Base-by-base conservation (phyloP, 2,113 vertebrate genomes). In the Alosa alosa region DNA sequence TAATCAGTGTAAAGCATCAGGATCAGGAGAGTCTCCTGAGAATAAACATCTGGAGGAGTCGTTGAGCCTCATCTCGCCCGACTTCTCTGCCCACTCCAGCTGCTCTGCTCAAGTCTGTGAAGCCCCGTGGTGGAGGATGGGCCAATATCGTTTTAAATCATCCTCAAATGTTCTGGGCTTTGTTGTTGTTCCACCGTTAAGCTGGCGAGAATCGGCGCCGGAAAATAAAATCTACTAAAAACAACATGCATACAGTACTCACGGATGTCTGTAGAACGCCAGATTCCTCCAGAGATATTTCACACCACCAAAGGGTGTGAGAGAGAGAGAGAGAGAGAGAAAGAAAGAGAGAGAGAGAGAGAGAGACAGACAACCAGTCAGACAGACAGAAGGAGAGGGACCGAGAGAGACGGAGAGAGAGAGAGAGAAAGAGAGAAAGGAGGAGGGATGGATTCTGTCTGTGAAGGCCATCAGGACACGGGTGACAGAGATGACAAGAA, bases 351-450 rank as follows among this genome's bases (percentile, higher is more conserved):
- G 11, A 52, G 85, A 82, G 72, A 82, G 45, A 86, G 20, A 8
- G 31, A 31, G 31, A 31, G 31, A 31, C 0, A 31, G 31, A 31
- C 31, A 31, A 31, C 31, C 31, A 31, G 31, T 31, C 31, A 31
- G 31, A 31, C 31, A 31, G 31, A 31, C 31, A 31, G 31, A 31
- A 31, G 31, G 31, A 31, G 31, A 31, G 31, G 1, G 31, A 31
- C 31, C 0, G 31, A 31, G 31, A 31, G 31, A 31, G 31, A 31
- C 31, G 31, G 31, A 31, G 31, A 31, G 31, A 31, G 31, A 31
- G 31, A 31, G 31, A n/a, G n/a, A n/a, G 81, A 86, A 46, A 45
- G 50, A 83, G 39, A 83, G 46, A 83, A 46, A 78, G 68, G 82
- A 72, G n/a, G n/a, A 7, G 64, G 31, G 31, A 13, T 68, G 25